Percentiles rank a stretch among this genome's conserved stretches.
Evolutionary conservation across 1,140 invertebrate genomes (phyloP).

Genomic region (Drosophila ambigua): DNA sequence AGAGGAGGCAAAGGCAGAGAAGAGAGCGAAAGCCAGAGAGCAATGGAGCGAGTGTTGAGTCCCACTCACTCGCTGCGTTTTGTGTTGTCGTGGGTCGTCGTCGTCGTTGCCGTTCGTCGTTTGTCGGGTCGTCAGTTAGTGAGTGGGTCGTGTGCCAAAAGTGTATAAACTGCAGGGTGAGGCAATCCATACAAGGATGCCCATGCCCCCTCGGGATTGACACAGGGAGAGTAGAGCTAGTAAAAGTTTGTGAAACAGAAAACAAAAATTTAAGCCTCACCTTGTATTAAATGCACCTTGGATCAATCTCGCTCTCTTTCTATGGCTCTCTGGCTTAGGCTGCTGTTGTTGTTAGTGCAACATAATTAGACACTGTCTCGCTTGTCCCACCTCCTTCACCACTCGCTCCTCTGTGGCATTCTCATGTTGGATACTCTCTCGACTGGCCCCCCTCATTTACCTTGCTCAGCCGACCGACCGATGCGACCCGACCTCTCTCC

Average conservation of each 20-base stretch:
- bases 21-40: conserved; percentile 21
- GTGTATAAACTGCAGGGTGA: too few relatives aligned
- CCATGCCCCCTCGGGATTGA: conserved; percentile 18
- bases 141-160: conserved; percentile 23
- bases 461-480: too few relatives aligned
- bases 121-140: conserved; percentile 33
- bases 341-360: conserved; percentile 28
- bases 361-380: conserved; percentile 44
- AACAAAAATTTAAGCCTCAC: too few relatives aligned
- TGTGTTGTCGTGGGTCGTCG: conserved; percentile 73
- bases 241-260: too few relatives aligned
- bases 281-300: too few relatives aligned
- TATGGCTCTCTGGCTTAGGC: conserved; percentile 3
- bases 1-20: conserved; percentile 21
- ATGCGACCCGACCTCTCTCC: too few relatives aligned
- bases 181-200: conserved; percentile 18
- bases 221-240: too few relatives aligned
- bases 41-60: conserved; percentile 14
- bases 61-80: conserved; percentile 58
- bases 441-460: too few relatives aligned
- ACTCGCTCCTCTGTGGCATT: too few relatives aligned
- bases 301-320: conserved; percentile 6
- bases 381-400: conserved; percentile 12
- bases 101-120: conserved; percentile 33
- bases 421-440: too few relatives aligned